A percentile compares a stretch with the other conserved stretches of the same genome.
phyloP scores from a whole-genome alignment of 2,113 vertebrate species.

The Aix galericulata region DNA sequence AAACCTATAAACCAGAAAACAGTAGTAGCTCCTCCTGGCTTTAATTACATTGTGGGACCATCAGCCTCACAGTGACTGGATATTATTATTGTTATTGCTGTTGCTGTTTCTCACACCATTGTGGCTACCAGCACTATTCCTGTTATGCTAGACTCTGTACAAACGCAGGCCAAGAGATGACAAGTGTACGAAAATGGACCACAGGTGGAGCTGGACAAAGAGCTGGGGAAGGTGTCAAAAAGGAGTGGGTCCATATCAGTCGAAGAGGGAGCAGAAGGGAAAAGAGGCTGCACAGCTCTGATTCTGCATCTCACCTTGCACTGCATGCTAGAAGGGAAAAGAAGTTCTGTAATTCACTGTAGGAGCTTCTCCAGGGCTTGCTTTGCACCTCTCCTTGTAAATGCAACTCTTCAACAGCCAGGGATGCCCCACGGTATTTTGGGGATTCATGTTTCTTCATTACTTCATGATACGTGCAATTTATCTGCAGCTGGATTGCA shows the following conservation, averaged over 20 bases:
- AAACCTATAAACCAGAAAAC: background rate
- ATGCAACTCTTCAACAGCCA: background rate
- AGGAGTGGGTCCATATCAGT: fast-evolving
- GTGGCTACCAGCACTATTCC: background rate
- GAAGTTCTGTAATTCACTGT: background rate
- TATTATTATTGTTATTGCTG: background rate
- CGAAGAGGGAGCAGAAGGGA: background rate
- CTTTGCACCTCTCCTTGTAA: background rate
- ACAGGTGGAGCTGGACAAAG: background rate
- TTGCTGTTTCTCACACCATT: background rate
- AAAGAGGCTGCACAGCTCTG: background rate
- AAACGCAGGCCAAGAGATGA: background rate
- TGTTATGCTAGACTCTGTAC: background rate
- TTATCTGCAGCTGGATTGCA: background rate
- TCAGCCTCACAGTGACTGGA: background rate
- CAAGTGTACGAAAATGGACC: background rate
- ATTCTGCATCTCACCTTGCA: background rate
- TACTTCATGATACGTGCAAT: background rate
- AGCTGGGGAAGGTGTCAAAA: background rate
- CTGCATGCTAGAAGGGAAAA: background rate
- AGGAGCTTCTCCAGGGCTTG: background rate
- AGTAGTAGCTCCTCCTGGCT: background rate
- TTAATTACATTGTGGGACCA: background rate
- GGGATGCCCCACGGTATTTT: background rate
- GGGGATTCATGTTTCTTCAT: background rate